Evolutionary conservation across 2,797 vertebrate genomes (phyloP).

Genomic region (Huso huso): DNA sequence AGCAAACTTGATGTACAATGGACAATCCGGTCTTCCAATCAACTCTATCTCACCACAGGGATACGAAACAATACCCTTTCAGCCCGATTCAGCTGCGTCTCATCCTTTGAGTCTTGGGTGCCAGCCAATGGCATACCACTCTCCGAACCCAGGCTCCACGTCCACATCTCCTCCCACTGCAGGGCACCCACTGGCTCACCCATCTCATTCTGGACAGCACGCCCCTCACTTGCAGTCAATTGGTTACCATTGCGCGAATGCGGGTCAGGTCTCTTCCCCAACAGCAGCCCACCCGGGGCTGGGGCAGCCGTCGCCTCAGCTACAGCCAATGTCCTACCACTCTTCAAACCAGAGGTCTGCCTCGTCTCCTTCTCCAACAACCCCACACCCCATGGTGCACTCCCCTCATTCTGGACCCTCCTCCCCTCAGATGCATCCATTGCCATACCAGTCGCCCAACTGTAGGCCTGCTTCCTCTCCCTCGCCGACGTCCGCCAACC

Average conservation of each 20-base stretch:
- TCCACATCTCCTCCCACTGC: conserved; percentile 47
- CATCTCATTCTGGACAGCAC: conserved; percentile 52
- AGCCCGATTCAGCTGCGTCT: conserved; percentile 60
- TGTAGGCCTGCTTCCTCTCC: conserved; percentile 57
- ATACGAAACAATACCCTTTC: conserved; percentile 78
- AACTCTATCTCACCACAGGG: conserved; percentile 65
- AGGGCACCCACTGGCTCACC: conserved; percentile 64
- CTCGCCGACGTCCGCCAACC: conserved; percentile 66
- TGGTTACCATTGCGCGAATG: conserved; percentile 72
- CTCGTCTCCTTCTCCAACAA: conserved; percentile 74
- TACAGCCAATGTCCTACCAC: conserved; percentile 76
- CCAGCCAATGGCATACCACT: conserved; percentile 70
- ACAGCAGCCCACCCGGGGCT: conserved; percentile 49
- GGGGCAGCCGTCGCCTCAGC: conserved; percentile 67
- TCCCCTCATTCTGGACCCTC: conserved; percentile 84
- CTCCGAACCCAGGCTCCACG: conserved; percentile 59
- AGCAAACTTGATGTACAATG: conserved; percentile 74
- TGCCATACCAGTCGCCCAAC: conserved; percentile 85
- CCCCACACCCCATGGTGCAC: conserved; percentile 64
- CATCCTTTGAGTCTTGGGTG: conserved; percentile 73
- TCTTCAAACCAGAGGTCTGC: conserved; percentile 69
- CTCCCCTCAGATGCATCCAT: conserved; percentile 80
- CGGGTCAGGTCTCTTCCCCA: conserved; percentile 62
- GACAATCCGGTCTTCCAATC: conserved; percentile 76
- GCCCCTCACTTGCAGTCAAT: conserved; percentile 70